Evolutionary conservation across 2,888 invertebrate genomes (phyloP).

Genomic region (Nipponacmea schrenckii): DNA sequence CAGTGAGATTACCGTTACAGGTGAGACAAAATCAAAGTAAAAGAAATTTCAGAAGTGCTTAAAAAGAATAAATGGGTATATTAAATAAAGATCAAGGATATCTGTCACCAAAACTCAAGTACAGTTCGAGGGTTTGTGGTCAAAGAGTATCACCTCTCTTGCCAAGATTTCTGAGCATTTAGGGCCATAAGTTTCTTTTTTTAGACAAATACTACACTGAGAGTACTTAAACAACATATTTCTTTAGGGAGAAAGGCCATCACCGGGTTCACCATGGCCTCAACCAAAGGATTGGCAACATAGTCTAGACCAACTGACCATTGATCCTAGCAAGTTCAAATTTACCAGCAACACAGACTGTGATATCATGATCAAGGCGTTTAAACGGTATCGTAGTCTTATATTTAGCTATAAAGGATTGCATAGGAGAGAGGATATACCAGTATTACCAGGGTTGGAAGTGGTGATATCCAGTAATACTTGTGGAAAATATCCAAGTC

Average conservation of each 20-base stretch:
- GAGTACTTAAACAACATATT: too few relatives aligned
- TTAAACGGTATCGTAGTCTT: constrained; percentile 45
- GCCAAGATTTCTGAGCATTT: too few relatives aligned
- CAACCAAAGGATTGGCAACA: constrained; percentile 45
- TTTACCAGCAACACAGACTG: constrained; percentile 43
- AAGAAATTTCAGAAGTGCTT: too few relatives aligned
- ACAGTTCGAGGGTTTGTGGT: too few relatives aligned
- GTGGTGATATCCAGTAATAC: constrained; percentile 16
- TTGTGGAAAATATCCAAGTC: constrained; percentile 33
- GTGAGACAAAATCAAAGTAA: too few relatives aligned
- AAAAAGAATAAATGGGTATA: too few relatives aligned
- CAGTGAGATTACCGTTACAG: background rate
- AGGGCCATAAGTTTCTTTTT: too few relatives aligned
- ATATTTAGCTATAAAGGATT: constrained; percentile 23
- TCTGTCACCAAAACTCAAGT: too few relatives aligned
- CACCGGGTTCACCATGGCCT: constrained; percentile 63
- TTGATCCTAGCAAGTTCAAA: constrained; percentile 42
- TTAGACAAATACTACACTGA: too few relatives aligned
- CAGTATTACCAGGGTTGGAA: constrained; percentile 13
- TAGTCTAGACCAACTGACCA: constrained; percentile 27
- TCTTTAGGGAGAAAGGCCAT: constrained; percentile 47
- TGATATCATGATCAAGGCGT: constrained; percentile 57
- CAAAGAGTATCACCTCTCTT: too few relatives aligned
- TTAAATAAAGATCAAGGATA: too few relatives aligned
- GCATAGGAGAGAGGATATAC: background rate